Evolutionary conservation across 2,888 invertebrate species (phyloP).

Genomic region (Meta bourneti): DNA sequence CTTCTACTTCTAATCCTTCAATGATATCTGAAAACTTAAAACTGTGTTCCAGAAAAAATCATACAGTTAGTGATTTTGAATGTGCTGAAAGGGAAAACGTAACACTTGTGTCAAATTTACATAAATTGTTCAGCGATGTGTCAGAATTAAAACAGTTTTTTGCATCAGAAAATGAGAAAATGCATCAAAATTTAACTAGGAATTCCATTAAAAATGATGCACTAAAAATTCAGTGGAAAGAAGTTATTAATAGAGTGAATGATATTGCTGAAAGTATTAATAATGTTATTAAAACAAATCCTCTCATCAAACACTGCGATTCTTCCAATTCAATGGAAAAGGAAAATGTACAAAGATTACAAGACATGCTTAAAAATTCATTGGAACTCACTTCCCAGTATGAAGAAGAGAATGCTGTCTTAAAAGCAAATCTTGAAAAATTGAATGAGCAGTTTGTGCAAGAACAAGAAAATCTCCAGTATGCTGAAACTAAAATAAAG

Average conservation of each 20-base stretch:
- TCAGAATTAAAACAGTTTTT: conserved; percentile 56
- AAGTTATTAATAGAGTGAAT: conserved; percentile 50
- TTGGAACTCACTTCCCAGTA: conserved; percentile 47
- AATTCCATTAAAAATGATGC: conserved; percentile 30
- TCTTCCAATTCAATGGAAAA: conserved; percentile 15
- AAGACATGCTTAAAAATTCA: conserved; percentile 46
- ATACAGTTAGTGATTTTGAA: not conserved
- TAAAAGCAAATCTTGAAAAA: conserved; percentile 15
- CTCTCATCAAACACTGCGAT: not conserved
- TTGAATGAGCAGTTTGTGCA: conserved; percentile 19
- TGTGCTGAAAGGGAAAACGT: conserved; percentile 14
- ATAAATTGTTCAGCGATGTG: conserved; percentile 55
- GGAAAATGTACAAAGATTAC: conserved; percentile 43
- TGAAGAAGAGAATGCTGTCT: conserved; percentile 49
- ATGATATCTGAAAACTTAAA: not conserved
- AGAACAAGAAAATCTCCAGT: conserved; percentile 12
- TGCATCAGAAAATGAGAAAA: conserved; percentile 68
- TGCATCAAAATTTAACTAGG: conserved; percentile 17
- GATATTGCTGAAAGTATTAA: conserved; percentile 55
- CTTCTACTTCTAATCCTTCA: not conserved
- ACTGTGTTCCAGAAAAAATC: not conserved
- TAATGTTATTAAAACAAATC: conserved; percentile 4
- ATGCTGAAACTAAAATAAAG: not conserved
- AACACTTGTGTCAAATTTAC: conserved; percentile 29
- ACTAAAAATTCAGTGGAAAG: conserved; percentile 45